Percentiles rank a stretch among this genome's conserved stretches.
Evolutionary conservation across 2,797 vertebrate genomes (phyloP).

Genomic region (Danio choprae): DNA sequence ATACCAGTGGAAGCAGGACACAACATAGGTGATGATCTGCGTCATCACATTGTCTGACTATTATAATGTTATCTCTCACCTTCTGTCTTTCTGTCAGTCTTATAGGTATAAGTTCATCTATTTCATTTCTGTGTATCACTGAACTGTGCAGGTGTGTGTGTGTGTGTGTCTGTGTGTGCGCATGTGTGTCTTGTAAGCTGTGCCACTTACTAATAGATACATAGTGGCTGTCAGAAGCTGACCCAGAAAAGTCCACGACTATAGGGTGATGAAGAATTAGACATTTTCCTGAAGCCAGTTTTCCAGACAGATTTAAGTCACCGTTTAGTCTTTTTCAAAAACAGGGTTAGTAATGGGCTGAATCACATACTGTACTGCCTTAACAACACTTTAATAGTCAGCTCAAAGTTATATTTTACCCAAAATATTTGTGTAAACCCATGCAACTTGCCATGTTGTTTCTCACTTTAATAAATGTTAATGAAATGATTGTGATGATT

Average conservation of each 20-base stretch:
- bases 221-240: conserved; percentile 59
- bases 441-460: no score
- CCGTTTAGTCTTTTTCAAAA: background rate
- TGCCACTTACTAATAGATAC: conserved; percentile 60
- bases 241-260: conserved; percentile 52
- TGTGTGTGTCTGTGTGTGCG: no score
- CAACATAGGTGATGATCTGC: background rate
- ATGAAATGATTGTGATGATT: no score
- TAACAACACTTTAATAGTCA: no score
- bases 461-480: no score
- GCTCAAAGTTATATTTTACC: no score
- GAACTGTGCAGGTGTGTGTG: conserved; percentile 15
- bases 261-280: conserved; percentile 9
- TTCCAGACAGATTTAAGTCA: conserved; percentile 2
- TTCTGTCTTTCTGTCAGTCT: conserved; percentile 7
- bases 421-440: no score
- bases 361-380: no score
- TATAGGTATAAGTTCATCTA: conserved; percentile 39
- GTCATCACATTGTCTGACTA: background rate
- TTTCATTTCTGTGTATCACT: conserved; percentile 43
- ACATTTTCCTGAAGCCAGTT: background rate
- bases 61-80: background rate
- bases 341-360: no score
- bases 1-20: background rate
- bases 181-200: conserved; percentile 27